phyloP scores from a whole-genome alignment of 2,113 vertebrate genomes.

The Epinephelus cyanopodus region DNA sequence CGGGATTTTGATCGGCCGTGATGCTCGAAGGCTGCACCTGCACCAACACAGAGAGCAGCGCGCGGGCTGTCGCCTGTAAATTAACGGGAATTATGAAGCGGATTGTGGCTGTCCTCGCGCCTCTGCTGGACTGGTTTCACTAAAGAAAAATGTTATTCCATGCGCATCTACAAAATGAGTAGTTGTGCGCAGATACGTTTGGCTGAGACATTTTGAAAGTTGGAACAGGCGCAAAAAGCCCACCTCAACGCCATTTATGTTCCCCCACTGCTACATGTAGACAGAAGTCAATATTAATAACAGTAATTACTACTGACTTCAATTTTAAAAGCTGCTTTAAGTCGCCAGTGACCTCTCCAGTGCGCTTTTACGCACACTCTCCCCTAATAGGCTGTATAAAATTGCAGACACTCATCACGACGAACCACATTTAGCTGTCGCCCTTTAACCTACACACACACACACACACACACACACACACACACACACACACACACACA shows the following conservation, averaged over 20 bases:
- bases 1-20: constrained; percentile 47
- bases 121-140: constrained; percentile 41
- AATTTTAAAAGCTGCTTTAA: neutral
- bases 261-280: neutral
- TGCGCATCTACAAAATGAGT: neutral
- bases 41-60: constrained; percentile 49
- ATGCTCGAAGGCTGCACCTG: constrained; percentile 64
- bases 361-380: constrained; percentile 53
- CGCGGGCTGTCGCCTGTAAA: constrained; percentile 33
- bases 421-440: constrained; percentile 5
- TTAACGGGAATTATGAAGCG: constrained; percentile 19
- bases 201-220: neutral
- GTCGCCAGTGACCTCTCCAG: neutral
- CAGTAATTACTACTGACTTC: neutral
- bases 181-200: constrained; percentile 2
- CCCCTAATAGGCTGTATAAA: neutral
- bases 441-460: constrained; percentile 17
- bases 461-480: neutral
- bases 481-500: neutral
- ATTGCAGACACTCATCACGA: constrained; percentile 16
- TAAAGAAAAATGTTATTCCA: constrained; percentile 15
- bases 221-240: neutral
- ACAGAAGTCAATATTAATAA: neutral
- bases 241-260: neutral
- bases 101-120: constrained; percentile 21